Percentiles rank a stretch among this genome's conserved stretches.
Evolutionary conservation across 1,140 invertebrate species (phyloP).

Genomic region (Gryon sp.): DNA sequence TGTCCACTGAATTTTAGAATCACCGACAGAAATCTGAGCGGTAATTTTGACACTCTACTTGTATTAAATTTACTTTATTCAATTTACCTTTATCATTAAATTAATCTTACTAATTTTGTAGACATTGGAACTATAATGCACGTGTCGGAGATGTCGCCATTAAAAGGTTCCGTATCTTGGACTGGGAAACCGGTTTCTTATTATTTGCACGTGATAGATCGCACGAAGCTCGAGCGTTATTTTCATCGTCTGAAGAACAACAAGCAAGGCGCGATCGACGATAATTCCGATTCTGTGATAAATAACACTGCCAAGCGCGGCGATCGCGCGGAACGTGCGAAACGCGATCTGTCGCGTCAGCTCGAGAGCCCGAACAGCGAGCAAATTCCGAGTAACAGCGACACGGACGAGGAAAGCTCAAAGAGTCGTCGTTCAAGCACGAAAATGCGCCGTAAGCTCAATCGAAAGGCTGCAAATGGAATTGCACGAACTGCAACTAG

Average conservation of each 20-base stretch:
- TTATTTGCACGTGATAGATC: slow-evolving; percentile 97
- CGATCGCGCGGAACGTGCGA: slow-evolving; percentile 74
- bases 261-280: slow-evolving; percentile 84
- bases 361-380: slow-evolving; percentile 76
- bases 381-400: slow-evolving; percentile 71
- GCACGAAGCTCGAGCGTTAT: slow-evolving; percentile 97
- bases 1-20: slow-evolving; percentile 98
- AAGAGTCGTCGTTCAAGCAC: slow-evolving; percentile 71
- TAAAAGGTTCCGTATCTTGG: slow-evolving; percentile 98
- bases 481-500: slow-evolving; percentile 72
- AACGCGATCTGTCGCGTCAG: slow-evolving; percentile 75
- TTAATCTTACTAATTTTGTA: too few relatives aligned
- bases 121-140: slow-evolving; percentile 99
- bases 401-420: slow-evolving; percentile 70
- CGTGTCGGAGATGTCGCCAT: slow-evolving; percentile 95
- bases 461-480: slow-evolving; percentile 74
- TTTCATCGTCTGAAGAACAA: slow-evolving; percentile 95
- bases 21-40: slow-evolving; percentile 91
- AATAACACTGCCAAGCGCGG: slow-evolving; percentile 77
- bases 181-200: slow-evolving; percentile 98
- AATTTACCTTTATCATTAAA: too few relatives aligned
- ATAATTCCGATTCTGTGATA: slow-evolving; percentile 78
- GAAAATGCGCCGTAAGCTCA: slow-evolving; percentile 78
- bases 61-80: too few relatives aligned
- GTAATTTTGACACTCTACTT: too few relatives aligned